Evolutionary conservation across 2,797 vertebrate species (phyloP), one percentile per base, ranked within the genome.

Genomic region (Mergus octosetaceus): DNA sequence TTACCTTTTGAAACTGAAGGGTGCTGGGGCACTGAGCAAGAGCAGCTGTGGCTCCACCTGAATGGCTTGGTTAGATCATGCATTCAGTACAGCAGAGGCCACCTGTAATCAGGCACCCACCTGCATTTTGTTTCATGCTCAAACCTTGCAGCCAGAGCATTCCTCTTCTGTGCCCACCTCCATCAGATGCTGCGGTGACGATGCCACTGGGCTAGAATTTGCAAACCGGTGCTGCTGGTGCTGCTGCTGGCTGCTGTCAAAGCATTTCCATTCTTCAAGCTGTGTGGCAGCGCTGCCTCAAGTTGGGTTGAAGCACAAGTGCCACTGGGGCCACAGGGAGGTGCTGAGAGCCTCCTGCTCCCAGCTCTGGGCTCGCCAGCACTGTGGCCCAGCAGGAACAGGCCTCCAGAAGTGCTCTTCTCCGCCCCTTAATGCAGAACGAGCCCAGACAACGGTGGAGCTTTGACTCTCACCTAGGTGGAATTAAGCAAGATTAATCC

Each of bases 321-420:
- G 18, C 0, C 13, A 36, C 1, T 0, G 4, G 30, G 57, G 22
- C 22, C 6, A 8, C 0, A 0, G 38, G 3, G 9, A 66, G 51
- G 32, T 47, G 76, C 61, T 6, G 3, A 30, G 45, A 79, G 49
- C 36, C 61, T 53, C 19, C 43, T 25, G 32, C 20, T n/a, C 32
- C 43, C 32, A 49, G 65, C 32, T 34, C 64, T 0, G 9, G 15
- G 32, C 57, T 77, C 61, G 30, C 32, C 76, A 47, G 53, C 16
- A 41, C 0, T 2, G 56, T 3, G 30, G 9, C 21, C 27, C 2
- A 2, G 49, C 21, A 20, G 68, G 22, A 89, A 5, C 49, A 56
- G 47, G 28, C 17, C 65, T 56, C 34, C 68, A 54, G 14, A 76
- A 73, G 9, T 4, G 28, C 28, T 34, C 38, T 13, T 54, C 56